Evolutionary conservation across 1,140 invertebrate species (phyloP).

Genomic region (Dryas iulia): DNA sequence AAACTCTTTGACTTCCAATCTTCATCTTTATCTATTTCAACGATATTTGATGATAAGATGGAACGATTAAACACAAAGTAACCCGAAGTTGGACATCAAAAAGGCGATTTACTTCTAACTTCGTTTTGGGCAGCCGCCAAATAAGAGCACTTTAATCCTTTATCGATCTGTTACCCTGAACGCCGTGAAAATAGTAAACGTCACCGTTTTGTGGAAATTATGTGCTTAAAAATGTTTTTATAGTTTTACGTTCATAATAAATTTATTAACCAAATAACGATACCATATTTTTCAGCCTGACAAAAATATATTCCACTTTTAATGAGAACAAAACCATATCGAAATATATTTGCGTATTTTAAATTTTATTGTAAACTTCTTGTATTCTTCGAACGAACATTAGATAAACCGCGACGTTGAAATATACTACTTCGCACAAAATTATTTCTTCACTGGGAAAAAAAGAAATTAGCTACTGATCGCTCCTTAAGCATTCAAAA

Average conservation of each 20-base stretch:
- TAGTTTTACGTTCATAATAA: not conserved
- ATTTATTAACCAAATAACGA: not conserved
- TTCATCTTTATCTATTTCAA: not conserved
- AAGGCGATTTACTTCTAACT: conserved; percentile 9
- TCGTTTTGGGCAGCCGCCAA: conserved; percentile 17
- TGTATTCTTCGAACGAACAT: no score
- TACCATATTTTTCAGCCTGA: not conserved
- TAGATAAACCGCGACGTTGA: no score
- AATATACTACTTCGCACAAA: no score
- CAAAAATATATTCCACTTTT: not conserved
- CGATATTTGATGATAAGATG: conserved; percentile 1
- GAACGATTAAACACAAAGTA: conserved; percentile 9
- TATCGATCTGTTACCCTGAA: conserved; percentile 15
- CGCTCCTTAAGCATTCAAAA: no score
- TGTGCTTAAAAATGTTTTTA: not conserved
- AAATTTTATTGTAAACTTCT: no score
- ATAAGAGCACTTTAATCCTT: conserved; percentile 20
- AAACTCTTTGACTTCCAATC: not conserved
- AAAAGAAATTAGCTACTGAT: no score
- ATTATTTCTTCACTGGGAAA: no score
- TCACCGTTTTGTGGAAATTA: not conserved
- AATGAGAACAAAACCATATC: not conserved
- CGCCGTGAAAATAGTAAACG: conserved; percentile 4
- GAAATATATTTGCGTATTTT: no score
- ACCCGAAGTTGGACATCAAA: conserved; percentile 2